A percentile compares a stretch with the other conserved stretches of the same genome.
Evolutionary conservation across 2,797 vertebrate species (phyloP).

Genomic region (Gymnoscopelus braueri): DNA sequence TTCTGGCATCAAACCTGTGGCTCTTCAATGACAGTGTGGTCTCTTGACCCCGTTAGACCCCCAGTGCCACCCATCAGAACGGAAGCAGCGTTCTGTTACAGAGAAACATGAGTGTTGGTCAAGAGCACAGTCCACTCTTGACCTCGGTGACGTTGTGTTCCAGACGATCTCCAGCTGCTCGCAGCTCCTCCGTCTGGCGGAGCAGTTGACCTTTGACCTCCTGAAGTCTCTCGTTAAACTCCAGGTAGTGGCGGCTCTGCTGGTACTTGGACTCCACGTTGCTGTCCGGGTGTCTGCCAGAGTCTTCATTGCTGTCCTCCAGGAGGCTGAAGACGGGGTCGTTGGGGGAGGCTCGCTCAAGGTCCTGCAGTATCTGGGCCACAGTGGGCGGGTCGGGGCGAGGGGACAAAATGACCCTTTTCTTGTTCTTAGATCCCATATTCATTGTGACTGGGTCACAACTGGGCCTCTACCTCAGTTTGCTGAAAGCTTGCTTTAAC

Average conservation of each 20-base stretch:
- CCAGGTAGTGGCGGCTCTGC: conserved; percentile 86
- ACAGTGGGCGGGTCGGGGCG: conserved; percentile 88
- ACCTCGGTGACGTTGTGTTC: conserved; percentile 76
- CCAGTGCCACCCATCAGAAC: too few relatives aligned
- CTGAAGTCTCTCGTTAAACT: conserved; percentile 83
- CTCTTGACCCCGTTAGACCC: too few relatives aligned
- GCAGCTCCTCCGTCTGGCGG: conserved; percentile 75
- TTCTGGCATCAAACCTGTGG: background rate
- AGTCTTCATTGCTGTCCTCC: conserved; percentile 43
- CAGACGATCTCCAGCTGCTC: conserved; percentile 69
- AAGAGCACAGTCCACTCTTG: conserved; percentile 63
- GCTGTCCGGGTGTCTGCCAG: background rate
- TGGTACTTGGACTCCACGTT: conserved; percentile 81
- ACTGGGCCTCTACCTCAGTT: too few relatives aligned
- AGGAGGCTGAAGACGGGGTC: conserved; percentile 86
- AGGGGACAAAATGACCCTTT: conserved; percentile 88
- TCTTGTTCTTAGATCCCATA: conserved; percentile 88
- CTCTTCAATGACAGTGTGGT: too few relatives aligned
- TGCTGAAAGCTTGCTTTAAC: too few relatives aligned
- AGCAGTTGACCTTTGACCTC: conserved; percentile 69
- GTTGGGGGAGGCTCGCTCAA: conserved; percentile 70
- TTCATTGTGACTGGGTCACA: too few relatives aligned
- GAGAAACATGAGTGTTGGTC: too few relatives aligned
- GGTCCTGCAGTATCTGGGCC: conserved; percentile 90
- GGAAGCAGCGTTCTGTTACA: too few relatives aligned